These are phyloP conservation scores for Tethea ocularis DNA, from an alignment of 2,888 invertebrate genomes.

Conservation along the genomic window DNA sequence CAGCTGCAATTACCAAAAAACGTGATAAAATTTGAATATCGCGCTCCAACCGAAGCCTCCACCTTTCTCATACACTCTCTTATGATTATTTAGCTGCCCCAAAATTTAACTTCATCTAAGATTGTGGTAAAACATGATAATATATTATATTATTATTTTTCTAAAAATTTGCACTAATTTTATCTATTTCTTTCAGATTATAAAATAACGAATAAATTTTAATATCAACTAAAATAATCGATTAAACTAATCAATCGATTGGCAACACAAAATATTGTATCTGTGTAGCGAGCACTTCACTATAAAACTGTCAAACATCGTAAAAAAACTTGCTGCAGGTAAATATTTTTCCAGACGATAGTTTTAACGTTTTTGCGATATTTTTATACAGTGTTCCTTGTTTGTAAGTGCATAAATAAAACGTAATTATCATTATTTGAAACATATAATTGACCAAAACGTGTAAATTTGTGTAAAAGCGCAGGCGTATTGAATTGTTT, in stretches of 20 bases:
- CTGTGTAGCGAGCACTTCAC: constrained; percentile 10
- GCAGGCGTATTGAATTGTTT: constrained; percentile 37
- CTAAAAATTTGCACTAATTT: too few relatives aligned
- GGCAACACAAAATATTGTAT: neutral
- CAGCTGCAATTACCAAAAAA: too few relatives aligned
- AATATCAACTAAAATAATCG: neutral
- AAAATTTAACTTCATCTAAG: too few relatives aligned
- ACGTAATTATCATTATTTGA: neutral
- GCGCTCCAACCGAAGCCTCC: too few relatives aligned
- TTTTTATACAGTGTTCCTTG: neutral
- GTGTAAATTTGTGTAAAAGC: constrained; percentile 17
- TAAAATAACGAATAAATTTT: neutral
- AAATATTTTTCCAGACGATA: constrained; percentile 41
- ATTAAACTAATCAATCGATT: neutral
- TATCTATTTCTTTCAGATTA: too few relatives aligned
- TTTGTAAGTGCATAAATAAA: neutral
- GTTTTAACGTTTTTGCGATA: constrained; percentile 7
- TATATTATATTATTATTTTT: too few relatives aligned
- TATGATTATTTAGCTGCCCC: too few relatives aligned
- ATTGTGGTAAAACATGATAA: too few relatives aligned
- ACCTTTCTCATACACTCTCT: too few relatives aligned
- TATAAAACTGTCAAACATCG: neutral
- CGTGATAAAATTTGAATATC: too few relatives aligned
- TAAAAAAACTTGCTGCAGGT: constrained; percentile 30
- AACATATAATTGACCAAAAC: constrained; percentile 5